These are phyloP conservation scores for Pammene aurita DNA, from an alignment of 2,888 invertebrate genomes.

Conservation along the genomic window DNA sequence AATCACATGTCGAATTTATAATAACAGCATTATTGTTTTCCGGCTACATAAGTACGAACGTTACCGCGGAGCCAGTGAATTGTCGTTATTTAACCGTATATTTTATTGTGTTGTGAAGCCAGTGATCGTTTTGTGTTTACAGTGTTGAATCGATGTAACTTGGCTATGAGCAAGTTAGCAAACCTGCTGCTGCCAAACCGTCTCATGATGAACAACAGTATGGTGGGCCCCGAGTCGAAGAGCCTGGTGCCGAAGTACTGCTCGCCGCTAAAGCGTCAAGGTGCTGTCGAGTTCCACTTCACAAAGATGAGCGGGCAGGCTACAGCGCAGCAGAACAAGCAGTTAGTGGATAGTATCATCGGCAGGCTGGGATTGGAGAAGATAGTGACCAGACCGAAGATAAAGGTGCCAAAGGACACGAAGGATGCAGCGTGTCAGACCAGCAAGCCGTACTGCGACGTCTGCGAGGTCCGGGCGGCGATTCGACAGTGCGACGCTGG, in stretches of 20 bases:
- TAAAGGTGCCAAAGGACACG: constrained; percentile 58
- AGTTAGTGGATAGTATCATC: constrained; percentile 70
- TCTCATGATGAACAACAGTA: constrained; percentile 61
- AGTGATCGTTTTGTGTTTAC: constrained; percentile 63
- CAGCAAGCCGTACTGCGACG: constrained; percentile 66
- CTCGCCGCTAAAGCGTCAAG: constrained; percentile 75
- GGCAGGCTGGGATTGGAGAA: constrained; percentile 65
- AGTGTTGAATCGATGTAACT: constrained; percentile 73
- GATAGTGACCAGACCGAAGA: constrained; percentile 62
- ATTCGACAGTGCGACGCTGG: constrained; percentile 53
- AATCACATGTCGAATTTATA: no score
- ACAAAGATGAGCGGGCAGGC: constrained; percentile 57
- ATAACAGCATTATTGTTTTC: not conserved
- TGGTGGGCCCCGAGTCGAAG: constrained; percentile 57
- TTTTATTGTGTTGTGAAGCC: constrained; percentile 40
- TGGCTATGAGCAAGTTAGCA: constrained; percentile 63
- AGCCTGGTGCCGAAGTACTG: constrained; percentile 63
- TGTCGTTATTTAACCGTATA: constrained; percentile 4
- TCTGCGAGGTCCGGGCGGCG: constrained; percentile 71
- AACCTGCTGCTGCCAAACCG: constrained; percentile 66
- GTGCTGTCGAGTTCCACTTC: constrained; percentile 66
- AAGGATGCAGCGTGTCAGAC: constrained; percentile 74
- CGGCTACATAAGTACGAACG: no score
- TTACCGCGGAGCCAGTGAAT: not conserved
- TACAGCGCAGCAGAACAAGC: constrained; percentile 65